phyloP scores from a whole-genome alignment of 1,140 invertebrate genomes.

The Melanaphis sacchari region DNA sequence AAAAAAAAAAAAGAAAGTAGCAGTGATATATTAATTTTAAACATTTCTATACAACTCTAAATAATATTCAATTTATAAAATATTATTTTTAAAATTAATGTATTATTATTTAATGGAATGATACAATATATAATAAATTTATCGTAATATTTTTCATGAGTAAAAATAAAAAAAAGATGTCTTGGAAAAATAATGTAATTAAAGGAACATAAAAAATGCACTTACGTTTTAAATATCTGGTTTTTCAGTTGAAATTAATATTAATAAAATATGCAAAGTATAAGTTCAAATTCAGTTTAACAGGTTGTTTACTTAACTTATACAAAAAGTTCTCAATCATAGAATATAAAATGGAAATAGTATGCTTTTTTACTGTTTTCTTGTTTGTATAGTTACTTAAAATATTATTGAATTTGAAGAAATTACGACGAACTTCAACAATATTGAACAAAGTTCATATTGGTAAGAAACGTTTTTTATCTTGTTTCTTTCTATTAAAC shows the following conservation, averaged over 20 bases:
- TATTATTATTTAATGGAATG: background rate
- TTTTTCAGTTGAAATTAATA: background rate
- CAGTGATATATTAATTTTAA: background rate
- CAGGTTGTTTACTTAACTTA: background rate
- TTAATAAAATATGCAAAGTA: too few relatives aligned
- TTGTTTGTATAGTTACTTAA: background rate
- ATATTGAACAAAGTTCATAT: background rate
- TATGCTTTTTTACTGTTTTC: background rate
- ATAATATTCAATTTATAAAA: background rate
- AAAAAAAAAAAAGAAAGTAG: too few relatives aligned
- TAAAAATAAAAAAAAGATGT: background rate
- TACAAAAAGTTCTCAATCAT: background rate
- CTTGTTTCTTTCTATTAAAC: background rate
- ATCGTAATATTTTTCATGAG: background rate
- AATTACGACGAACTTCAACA: background rate
- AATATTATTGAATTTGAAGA: background rate
- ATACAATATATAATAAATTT: too few relatives aligned
- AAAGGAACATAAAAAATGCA: background rate
- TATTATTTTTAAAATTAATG: background rate
- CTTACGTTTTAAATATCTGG: background rate
- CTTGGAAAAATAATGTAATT: background rate
- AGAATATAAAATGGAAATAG: background rate
- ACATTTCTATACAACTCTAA: background rate
- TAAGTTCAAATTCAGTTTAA: background rate
- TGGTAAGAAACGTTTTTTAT: background rate